Conservation (phyloP, 2,113 vertebrate species). For the Bubo scandiacus region DNA sequence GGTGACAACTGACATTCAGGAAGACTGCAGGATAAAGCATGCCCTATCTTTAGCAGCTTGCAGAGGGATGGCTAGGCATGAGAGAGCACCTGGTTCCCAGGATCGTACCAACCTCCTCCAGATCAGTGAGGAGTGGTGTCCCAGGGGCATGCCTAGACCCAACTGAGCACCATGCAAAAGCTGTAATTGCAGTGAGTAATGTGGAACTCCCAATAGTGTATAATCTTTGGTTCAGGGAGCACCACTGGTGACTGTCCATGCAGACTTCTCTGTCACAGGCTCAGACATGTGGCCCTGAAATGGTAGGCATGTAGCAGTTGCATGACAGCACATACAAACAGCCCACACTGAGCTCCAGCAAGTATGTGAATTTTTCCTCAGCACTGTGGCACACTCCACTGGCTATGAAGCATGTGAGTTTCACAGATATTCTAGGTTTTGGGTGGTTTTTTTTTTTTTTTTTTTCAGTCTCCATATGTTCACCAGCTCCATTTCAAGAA, state of each 20-base stretch:
- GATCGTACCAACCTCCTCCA: not conserved
- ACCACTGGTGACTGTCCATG: fast-evolving
- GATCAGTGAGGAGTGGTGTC: not conserved
- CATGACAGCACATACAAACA: not conserved
- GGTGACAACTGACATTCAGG: not conserved
- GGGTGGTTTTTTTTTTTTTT: not conserved
- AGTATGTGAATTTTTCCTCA: not conserved
- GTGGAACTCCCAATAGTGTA: not conserved
- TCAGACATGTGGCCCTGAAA: not conserved
- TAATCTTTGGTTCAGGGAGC: not conserved
- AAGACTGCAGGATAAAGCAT: not conserved
- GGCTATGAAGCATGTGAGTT: not conserved
- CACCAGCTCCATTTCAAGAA: not conserved
- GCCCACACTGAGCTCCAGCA: not conserved
- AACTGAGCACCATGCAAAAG: not conserved
- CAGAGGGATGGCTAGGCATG: fast-evolving
- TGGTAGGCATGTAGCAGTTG: fast-evolving
- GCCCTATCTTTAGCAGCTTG: not conserved
- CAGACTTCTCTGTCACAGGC: not conserved
- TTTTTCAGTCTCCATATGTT: not conserved
- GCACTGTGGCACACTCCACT: not conserved
- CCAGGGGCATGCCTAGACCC: not conserved
- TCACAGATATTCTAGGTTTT: not conserved
- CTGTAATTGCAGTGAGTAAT: not conserved
- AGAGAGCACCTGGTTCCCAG: fast-evolving